A percentile compares a stretch with the other conserved stretches of the same genome.
Conservation (phyloP, 2,888 invertebrate species). For the Cordilura impudica region DNA sequence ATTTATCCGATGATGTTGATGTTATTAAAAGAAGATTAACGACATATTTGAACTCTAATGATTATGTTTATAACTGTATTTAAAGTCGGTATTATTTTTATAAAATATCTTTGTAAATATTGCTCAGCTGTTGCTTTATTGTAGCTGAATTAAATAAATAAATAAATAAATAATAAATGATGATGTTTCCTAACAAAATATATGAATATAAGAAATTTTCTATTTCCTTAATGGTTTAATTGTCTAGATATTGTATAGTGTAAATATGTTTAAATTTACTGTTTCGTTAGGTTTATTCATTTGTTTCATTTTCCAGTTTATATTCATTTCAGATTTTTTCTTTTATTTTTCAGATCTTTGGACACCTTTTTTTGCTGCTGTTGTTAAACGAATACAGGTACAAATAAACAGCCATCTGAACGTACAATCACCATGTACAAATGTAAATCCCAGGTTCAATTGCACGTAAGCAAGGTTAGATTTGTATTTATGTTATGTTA, state of each 20-base stretch:
- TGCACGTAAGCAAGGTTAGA: constrained; percentile 66
- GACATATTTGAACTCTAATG: too few species aligned
- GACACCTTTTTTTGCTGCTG: constrained; percentile 1
- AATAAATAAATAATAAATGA: too few species aligned
- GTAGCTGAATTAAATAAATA: too few species aligned
- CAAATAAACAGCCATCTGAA: background rate
- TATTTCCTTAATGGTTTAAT: constrained; percentile 42
- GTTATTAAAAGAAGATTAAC: too few species aligned
- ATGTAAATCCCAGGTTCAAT: constrained; percentile 65
- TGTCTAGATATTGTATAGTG: constrained; percentile 41
- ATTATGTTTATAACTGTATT: too few species aligned
- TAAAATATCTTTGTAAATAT: too few species aligned
- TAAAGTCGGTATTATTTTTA: too few species aligned
- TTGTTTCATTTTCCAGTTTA: constrained; percentile 48
- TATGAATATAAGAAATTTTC: too few species aligned
- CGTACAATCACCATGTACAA: constrained; percentile 16
- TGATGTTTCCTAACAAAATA: too few species aligned
- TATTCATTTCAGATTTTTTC: constrained; percentile 13
- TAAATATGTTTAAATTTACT: constrained; percentile 65
- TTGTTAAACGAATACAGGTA: background rate
- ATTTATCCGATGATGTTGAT: too few species aligned
- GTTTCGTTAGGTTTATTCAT: constrained; percentile 53
- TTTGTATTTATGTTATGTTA: constrained; percentile 58
- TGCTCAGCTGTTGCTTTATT: too few species aligned
- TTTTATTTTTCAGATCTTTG: constrained; percentile 31